A percentile compares a stretch with the other conserved stretches of the same genome.
These are phyloP conservation scores for Dryobotodes eremita DNA, from an alignment of 2,888 invertebrate genomes.

Conservation along the genomic window DNA sequence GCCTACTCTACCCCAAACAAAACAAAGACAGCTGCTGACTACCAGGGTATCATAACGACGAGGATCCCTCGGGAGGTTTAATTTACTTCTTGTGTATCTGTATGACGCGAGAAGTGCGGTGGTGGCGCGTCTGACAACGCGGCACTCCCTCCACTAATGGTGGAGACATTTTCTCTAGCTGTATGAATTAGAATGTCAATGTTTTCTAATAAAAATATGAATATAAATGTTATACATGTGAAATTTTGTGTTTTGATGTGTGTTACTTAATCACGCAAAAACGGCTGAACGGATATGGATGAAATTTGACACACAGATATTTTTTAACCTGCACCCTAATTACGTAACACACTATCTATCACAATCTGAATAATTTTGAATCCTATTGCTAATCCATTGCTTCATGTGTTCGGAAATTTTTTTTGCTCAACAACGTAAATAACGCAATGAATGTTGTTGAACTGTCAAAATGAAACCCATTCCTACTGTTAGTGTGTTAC, in stretches of 20 bases:
- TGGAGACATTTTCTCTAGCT: slow-evolving; percentile 16
- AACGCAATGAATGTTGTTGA: no score
- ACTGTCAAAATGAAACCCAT: no score
- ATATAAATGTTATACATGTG: no score
- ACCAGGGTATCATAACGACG: slow-evolving; percentile 67
- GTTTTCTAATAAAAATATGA: neutral
- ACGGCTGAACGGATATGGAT: neutral
- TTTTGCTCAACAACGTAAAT: no score
- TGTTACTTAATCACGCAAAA: neutral
- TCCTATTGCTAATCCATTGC: no score
- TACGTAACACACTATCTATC: no score
- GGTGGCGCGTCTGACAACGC: slow-evolving; percentile 23
- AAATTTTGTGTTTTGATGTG: no score
- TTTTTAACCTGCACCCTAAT: neutral
- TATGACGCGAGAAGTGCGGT: slow-evolving; percentile 51
- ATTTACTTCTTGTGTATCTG: slow-evolving; percentile 78
- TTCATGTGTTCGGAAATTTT: no score
- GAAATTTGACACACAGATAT: neutral
- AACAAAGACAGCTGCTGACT: slow-evolving; percentile 64
- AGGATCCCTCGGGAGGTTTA: slow-evolving; percentile 74
- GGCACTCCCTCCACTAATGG: slow-evolving; percentile 49
- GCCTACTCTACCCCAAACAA: slow-evolving; percentile 7
- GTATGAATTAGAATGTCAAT: neutral
- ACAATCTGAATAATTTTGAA: no score
- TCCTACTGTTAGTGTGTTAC: no score